These are phyloP conservation scores for Nephrotoma appendiculata DNA, from an alignment of 2,888 invertebrate genomes.

Conservation along the genomic window DNA sequence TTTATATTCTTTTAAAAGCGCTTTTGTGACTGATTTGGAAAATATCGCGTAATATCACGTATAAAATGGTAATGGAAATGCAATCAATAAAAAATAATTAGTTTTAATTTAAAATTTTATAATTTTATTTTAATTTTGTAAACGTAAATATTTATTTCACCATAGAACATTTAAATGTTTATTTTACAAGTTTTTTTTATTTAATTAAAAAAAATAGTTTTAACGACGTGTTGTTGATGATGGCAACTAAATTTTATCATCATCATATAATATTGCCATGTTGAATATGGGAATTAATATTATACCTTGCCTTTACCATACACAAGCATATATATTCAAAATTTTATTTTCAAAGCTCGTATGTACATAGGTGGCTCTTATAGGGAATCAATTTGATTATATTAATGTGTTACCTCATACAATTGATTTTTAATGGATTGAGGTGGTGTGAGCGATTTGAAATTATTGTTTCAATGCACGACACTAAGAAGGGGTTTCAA, in stretches of 20 bases:
- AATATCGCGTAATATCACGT: neutral
- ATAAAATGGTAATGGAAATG: neutral
- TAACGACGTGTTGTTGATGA: neutral
- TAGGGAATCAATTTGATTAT: neutral
- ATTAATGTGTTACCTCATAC: neutral
- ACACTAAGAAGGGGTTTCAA: too few species aligned
- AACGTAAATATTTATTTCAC: neutral
- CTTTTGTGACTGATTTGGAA: neutral
- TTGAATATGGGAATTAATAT: neutral
- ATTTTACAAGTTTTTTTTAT: neutral
- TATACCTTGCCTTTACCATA: neutral
- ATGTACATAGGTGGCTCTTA: neutral
- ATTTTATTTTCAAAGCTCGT: neutral
- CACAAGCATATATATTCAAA: neutral
- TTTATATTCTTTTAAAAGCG: neutral
- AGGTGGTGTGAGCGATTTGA: too few species aligned
- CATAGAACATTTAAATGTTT: neutral
- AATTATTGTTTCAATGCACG: too few species aligned
- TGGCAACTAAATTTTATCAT: neutral
- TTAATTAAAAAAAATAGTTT: neutral
- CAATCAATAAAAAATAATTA: neutral
- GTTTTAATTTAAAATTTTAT: neutral
- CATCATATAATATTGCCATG: neutral
- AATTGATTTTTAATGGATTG: neutral
- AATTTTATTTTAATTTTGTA: neutral